Base-by-base conservation (phyloP, 2,888 invertebrate species). In the Acleris literana region DNA sequence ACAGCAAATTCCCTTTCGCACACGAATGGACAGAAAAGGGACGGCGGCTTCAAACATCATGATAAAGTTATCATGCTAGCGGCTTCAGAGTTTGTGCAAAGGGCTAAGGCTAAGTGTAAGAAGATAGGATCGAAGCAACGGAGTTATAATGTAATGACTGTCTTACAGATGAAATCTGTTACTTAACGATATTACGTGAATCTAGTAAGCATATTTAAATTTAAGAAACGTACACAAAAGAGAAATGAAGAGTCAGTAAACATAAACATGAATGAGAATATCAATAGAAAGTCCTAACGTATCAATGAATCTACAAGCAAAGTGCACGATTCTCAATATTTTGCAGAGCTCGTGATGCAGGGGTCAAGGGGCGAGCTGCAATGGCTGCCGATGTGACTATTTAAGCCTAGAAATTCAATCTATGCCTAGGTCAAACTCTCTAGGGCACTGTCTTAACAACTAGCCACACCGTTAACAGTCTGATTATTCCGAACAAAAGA, bases 371-470 rank as follows among this genome's bases (percentile, higher is more conserved):
- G 82, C 75, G 75, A 75, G 77, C 79, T 78, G 78, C 80, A 81
- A 82, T 81, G 77, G 80, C 79, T 78, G 79, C 78, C 76, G 77
- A 80, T 79, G 79, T 79, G 82, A 83, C 79, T 79, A 76, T 79
- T 78, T 76, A 78, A 79, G 77, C 78, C 77, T 76, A 78, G 79
- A 81, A 83, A 82, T 87, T 84, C 79, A 85, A 86, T 84, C 80
- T 79, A 74, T 80, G 78, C 82, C 82, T 83, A 83, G 87, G 86
- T 88, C 84, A 87, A 85, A 86, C 86, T 87, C 86, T 86, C 85
- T 84, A 84, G 77, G 80, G 78, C 81, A 77, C 72, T 73, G 71
- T 73, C 75, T 78, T 64, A 64, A 64, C 60, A 66, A 66, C 63
- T 39, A 56, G 62, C 49, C 63, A 25, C 57, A 68, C 70, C 60